phyloP scores from a whole-genome alignment of 2,113 vertebrate species.

The Asarcornis scutulata region DNA sequence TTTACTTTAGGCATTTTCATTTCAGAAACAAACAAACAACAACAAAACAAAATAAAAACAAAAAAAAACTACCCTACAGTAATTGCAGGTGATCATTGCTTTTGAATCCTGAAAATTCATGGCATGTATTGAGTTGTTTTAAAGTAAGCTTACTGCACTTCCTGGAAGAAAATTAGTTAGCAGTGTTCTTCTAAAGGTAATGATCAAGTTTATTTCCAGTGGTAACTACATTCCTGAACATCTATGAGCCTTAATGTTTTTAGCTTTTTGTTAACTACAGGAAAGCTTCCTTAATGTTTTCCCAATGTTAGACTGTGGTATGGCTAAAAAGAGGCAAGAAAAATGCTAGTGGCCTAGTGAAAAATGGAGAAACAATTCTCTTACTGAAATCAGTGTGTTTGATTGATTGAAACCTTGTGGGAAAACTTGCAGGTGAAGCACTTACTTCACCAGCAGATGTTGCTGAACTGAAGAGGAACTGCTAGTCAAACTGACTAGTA shows the following conservation, averaged over 20 bases:
- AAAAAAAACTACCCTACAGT: background rate
- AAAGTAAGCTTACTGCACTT: background rate
- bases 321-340: background rate
- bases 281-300: background rate
- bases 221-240: background rate
- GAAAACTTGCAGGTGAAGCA: background rate
- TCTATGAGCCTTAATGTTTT: background rate
- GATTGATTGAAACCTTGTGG: background rate
- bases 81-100: background rate
- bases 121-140: background rate
- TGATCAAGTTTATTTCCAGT: background rate
- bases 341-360: background rate
- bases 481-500: background rate
- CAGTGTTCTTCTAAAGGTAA: background rate
- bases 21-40: background rate
- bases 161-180: background rate
- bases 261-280: background rate
- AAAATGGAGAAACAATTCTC: background rate
- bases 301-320: background rate
- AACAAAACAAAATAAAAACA: no score
- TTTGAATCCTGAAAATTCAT: slow-evolving; percentile 20
- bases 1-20: slow-evolving; percentile 8
- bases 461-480: background rate
- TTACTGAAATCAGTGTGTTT: background rate
- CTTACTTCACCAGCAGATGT: background rate